Evolutionary conservation across 2,888 invertebrate genomes (phyloP), one percentile per base, ranked within the genome.

Genomic region (Idaea straminata): DNA sequence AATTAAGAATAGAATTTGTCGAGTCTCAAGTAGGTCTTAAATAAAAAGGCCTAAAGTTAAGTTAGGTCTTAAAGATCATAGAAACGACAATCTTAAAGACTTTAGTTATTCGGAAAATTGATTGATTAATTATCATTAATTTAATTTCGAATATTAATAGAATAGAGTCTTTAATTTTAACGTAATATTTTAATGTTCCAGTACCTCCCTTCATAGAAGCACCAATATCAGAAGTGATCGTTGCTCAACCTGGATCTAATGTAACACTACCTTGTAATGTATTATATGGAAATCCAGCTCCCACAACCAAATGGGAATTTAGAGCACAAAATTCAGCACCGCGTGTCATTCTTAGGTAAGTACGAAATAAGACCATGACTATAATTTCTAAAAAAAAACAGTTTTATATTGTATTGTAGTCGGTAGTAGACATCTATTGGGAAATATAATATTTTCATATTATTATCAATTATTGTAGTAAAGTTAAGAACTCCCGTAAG

Each of bases 121-220:
- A n/a, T n/a, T n/a, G n/a, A n/a, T n/a, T n/a, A n/a, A n/a, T n/a
- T n/a, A n/a, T n/a, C n/a, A n/a, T n/a, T n/a, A n/a, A n/a, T n/a
- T n/a, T n/a, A n/a, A n/a, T n/a, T n/a, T n/a, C n/a, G n/a, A n/a
- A n/a, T n/a, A n/a, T n/a, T n/a, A n/a, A n/a, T n/a, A n/a, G n/a
- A n/a, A n/a, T n/a, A n/a, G n/a, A 25, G 25, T 25, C 25, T 25
- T 25, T 58, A 13, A 16, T 5, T 58, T 58, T 59, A 16, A 7
- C 13, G 35, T n/a, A n/a, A 57, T 62, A 13, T 58, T 65, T 10
- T 58, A 57, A 6, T 69, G 64, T 78, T 82, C 15, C 78, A 91
- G 90, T 87, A n/a, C 65, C 81, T 1, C 88, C 89, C 0, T 89
- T 84, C 61, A 91, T 91, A 47, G 77, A 86, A 63, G 69, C 82